Evolutionary conservation across 2,888 invertebrate species (phyloP).

Genomic region (Drosophila bunnanda): DNA sequence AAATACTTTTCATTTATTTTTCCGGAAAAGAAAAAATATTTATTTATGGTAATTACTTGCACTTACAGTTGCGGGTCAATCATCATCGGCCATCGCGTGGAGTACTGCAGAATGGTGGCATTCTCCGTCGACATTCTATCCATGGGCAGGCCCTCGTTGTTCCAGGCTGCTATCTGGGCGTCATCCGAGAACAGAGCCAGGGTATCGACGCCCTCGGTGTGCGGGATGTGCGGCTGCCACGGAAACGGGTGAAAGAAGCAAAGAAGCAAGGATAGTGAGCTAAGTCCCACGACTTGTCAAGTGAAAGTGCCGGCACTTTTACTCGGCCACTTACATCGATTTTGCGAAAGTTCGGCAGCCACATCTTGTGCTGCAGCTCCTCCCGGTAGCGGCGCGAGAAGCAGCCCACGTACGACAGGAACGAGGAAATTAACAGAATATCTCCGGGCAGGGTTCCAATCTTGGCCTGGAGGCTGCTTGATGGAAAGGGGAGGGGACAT

Average conservation of each 20-base stretch:
- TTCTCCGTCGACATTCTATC: slow-evolving; percentile 98
- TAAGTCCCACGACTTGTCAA: background rate
- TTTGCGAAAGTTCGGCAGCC: slow-evolving; percentile 92
- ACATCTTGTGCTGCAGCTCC: slow-evolving; percentile 91
- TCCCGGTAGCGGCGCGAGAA: slow-evolving; percentile 94
- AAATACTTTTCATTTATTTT: background rate
- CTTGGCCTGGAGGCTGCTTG: slow-evolving; percentile 88
- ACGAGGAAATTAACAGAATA: slow-evolving; percentile 94
- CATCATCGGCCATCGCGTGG: slow-evolving; percentile 97
- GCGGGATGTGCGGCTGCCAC: slow-evolving; percentile 89
- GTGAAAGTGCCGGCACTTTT: slow-evolving; percentile 14
- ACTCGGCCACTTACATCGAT: slow-evolving; percentile 86
- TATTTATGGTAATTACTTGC: background rate
- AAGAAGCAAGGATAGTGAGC: background rate
- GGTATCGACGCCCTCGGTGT: slow-evolving; percentile 92
- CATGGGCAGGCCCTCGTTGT: slow-evolving; percentile 96
- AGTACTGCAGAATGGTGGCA: slow-evolving; percentile 95
- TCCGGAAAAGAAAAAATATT: background rate
- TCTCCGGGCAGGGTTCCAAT: slow-evolving; percentile 96
- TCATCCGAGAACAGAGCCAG: slow-evolving; percentile 94
- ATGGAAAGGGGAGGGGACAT: background rate
- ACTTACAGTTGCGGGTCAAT: slow-evolving; percentile 95
- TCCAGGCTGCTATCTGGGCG: slow-evolving; percentile 96
- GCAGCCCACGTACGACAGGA: slow-evolving; percentile 97
- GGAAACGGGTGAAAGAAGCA: background rate